Percentiles rank a stretch among this genome's conserved stretches.
These are phyloP conservation scores for Oxyura jamaicensis DNA, from an alignment of 2,113 vertebrate species.

Conservation along the genomic window DNA sequence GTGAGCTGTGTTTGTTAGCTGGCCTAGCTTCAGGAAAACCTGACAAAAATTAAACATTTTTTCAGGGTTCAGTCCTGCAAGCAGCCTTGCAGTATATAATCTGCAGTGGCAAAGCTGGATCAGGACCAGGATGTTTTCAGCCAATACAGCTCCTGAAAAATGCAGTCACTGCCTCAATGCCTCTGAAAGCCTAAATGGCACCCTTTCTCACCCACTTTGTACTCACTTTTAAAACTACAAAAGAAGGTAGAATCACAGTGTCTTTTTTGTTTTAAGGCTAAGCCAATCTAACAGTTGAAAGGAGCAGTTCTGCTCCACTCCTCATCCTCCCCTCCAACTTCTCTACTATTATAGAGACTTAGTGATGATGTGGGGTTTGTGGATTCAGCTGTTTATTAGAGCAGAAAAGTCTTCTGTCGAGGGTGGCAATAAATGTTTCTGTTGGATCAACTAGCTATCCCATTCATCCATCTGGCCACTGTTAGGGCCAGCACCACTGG, in stretches of 20 bases:
- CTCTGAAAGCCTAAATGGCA: background rate
- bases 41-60: background rate
- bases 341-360: background rate
- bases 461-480: background rate
- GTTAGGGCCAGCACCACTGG: background rate
- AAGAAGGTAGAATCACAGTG: background rate
- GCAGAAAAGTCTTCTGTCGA: background rate
- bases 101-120: background rate
- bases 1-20: background rate
- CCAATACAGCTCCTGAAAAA: background rate
- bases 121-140: background rate
- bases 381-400: background rate
- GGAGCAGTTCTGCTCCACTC: background rate
- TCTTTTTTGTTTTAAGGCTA: background rate
- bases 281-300: background rate
- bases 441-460: background rate
- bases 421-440: background rate
- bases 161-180: background rate
- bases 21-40: background rate
- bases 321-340: background rate
- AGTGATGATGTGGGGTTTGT: background rate
- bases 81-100: background rate
- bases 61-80: background rate
- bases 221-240: background rate
- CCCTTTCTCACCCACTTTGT: background rate